Evolutionary conservation across 2,797 vertebrate genomes (phyloP).

Genomic region (Crenichthys baileyi): DNA sequence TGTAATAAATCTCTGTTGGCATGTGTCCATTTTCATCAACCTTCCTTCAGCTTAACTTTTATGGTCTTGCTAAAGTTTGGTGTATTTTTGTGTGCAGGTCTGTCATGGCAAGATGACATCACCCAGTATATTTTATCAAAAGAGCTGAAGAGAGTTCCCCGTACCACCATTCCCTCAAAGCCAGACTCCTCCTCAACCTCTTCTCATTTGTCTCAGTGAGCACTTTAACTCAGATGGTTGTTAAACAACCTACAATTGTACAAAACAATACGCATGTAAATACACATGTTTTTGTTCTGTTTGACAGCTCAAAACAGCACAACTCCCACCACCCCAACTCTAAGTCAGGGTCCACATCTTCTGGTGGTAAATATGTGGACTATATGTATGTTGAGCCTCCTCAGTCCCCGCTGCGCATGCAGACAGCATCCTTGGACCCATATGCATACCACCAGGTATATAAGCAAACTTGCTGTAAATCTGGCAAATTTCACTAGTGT

Average conservation of each 20-base stretch:
- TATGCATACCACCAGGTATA: slow-evolving; percentile 89
- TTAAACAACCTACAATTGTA: neutral
- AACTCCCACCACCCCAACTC: slow-evolving; percentile 56
- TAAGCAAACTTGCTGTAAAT: slow-evolving; percentile 4
- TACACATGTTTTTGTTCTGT: slow-evolving; percentile 9
- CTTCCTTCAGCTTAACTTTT: neutral
- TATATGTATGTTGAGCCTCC: slow-evolving; percentile 86
- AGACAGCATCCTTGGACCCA: slow-evolving; percentile 86
- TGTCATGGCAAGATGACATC: slow-evolving; percentile 95
- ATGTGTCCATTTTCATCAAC: neutral
- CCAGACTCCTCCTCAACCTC: slow-evolving; percentile 59
- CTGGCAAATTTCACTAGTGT: neutral
- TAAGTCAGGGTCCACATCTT: slow-evolving; percentile 56
- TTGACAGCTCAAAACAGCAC: slow-evolving; percentile 73
- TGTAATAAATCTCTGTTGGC: neutral
- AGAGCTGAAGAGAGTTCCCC: slow-evolving; percentile 94
- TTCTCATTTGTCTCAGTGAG: slow-evolving; percentile 68
- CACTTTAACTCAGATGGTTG: neutral
- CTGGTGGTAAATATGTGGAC: slow-evolving; percentile 86
- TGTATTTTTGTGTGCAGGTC: slow-evolving; percentile 76
- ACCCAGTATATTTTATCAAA: slow-evolving; percentile 95
- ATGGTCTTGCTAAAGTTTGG: slow-evolving; percentile 9
- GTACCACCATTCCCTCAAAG: slow-evolving; percentile 67
- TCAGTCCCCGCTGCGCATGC: slow-evolving; percentile 78
- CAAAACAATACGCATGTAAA: neutral